These are phyloP conservation scores for Ernsta delagoae DNA, from an alignment of 2,888 invertebrate genomes.

Conservation along the genomic window DNA sequence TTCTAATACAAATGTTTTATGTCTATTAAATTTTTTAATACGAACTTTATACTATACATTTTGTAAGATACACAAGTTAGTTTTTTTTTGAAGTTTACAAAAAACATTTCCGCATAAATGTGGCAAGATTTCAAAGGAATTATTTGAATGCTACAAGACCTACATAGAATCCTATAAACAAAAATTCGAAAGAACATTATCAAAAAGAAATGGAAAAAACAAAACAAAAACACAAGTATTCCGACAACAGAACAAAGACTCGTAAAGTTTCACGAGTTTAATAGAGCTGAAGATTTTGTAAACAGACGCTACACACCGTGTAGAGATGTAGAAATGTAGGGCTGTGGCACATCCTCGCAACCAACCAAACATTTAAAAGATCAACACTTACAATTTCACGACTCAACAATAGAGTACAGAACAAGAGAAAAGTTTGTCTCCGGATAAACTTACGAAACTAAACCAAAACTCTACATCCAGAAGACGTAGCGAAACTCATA, in stretches of 20 bases:
- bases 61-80: too few relatives aligned
- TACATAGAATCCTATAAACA: background rate
- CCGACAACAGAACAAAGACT: conserved; percentile 8
- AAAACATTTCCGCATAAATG: too few relatives aligned
- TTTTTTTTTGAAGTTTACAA: too few relatives aligned
- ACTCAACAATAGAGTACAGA: background rate
- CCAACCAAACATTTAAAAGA: background rate
- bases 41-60: too few relatives aligned
- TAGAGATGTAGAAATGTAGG: background rate
- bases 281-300: conserved; percentile 4
- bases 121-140: too few relatives aligned
- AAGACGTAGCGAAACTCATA: background rate
- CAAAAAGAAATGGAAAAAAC: conserved; percentile 4
- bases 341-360: background rate
- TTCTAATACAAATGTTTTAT: too few relatives aligned
- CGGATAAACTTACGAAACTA: background rate
- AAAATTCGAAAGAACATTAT: background rate
- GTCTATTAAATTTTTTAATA: too few relatives aligned
- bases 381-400: background rate
- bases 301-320: conserved; percentile 10
- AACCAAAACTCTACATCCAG: background rate
- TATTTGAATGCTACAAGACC: too few relatives aligned
- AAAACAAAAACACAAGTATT: conserved; percentile 3
- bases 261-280: conserved; percentile 11
- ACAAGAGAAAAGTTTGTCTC: background rate